Evolutionary conservation across 2,113 vertebrate genomes (phyloP).

Genomic region (Monarcha castaneiventris): DNA sequence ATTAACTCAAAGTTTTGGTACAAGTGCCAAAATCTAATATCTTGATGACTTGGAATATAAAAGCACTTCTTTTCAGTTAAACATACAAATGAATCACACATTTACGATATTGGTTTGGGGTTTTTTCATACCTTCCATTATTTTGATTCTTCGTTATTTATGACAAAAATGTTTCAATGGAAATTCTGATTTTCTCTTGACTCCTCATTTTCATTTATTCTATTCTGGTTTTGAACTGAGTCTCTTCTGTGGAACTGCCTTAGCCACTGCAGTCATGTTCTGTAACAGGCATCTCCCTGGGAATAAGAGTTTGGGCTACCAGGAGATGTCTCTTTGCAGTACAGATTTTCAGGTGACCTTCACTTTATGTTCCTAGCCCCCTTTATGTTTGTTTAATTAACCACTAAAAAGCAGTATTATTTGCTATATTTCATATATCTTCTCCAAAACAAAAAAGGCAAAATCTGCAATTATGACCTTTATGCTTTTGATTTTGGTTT

Average conservation of each 20-base stretch:
- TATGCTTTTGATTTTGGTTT: not conserved
- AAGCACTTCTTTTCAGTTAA: not conserved
- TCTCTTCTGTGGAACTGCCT: not conserved
- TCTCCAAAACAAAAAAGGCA: not conserved
- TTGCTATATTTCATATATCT: not conserved
- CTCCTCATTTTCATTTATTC: not conserved
- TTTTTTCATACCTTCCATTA: not conserved
- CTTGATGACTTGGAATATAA: not conserved
- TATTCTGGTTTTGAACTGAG: not conserved
- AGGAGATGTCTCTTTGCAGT: not conserved
- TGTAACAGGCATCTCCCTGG: not conserved
- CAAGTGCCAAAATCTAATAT: not conserved
- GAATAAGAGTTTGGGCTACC: not conserved
- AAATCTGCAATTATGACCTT: not conserved
- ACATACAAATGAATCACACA: not conserved
- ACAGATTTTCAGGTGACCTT: not conserved
- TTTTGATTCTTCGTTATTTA: not conserved
- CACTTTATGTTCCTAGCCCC: not conserved
- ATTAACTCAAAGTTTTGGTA: not conserved
- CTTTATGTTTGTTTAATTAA: not conserved
- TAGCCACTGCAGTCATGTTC: not conserved
- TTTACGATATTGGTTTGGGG: not conserved
- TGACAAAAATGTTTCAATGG: not conserved
- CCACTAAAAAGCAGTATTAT: not conserved
- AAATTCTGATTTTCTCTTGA: not conserved